Conservation (phyloP, 2,888 invertebrate genomes). For the Augiades crinisus region DNA sequence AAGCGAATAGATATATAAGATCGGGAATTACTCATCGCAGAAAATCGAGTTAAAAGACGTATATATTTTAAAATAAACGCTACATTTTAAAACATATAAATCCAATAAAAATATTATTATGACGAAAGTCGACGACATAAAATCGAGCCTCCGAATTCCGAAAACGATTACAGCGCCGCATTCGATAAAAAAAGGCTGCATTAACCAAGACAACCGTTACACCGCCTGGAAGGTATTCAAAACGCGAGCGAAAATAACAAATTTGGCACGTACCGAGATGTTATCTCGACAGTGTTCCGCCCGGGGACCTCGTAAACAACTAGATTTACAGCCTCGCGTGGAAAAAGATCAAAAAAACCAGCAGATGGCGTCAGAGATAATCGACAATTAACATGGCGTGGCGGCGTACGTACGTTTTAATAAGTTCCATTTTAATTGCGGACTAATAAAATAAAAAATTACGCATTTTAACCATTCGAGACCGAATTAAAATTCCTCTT, state of each 20-base stretch:
- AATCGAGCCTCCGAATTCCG: background rate
- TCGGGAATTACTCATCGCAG: no score
- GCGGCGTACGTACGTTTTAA: slow-evolving; percentile 40
- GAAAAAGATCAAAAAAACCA: slow-evolving; percentile 37
- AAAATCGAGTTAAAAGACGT: no score
- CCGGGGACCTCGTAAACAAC: slow-evolving; percentile 48
- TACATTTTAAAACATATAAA: no score
- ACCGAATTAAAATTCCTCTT: slow-evolving; percentile 23
- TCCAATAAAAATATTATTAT: background rate
- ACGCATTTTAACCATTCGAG: slow-evolving; percentile 6
- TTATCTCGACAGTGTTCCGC: slow-evolving; percentile 40
- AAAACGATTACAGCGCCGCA: background rate
- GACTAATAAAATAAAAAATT: slow-evolving; percentile 39
- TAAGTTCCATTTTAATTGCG: slow-evolving; percentile 45
- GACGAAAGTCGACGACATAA: slow-evolving; percentile 1
- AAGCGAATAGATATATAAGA: no score
- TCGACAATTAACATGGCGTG: slow-evolving; percentile 45
- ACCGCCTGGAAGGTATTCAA: slow-evolving; percentile 11
- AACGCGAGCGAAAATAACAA: slow-evolving; percentile 32
- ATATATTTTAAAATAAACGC: no score
- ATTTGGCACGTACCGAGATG: slow-evolving; percentile 40
- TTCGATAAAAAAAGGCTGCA: background rate
- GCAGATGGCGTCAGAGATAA: slow-evolving; percentile 54
- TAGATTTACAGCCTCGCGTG: slow-evolving; percentile 44
- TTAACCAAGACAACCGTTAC: slow-evolving; percentile 10